Percentiles rank a stretch among this genome's conserved stretches.
These are phyloP conservation scores for Drosophila elegans DNA, from an alignment of 1,140 invertebrate species.

Conservation along the genomic window DNA sequence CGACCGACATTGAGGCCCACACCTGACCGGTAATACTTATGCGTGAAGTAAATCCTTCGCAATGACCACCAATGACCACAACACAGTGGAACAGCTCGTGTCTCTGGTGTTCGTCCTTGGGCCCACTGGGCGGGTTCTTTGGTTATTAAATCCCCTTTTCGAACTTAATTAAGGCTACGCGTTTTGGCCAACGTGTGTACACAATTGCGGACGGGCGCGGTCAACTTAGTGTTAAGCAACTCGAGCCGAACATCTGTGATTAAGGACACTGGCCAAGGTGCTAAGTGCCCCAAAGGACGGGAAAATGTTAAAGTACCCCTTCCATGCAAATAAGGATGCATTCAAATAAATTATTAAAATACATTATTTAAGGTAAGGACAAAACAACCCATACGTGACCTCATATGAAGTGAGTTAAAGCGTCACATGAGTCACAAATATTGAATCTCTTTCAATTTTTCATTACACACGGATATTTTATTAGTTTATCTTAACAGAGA, in stretches of 20 bases:
- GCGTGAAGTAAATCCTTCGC: conserved; percentile 54
- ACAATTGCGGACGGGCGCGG: conserved; percentile 34
- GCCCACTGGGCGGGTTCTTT: conserved; percentile 38
- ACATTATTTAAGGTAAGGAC: conserved; percentile 1
- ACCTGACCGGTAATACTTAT: conserved; percentile 36
- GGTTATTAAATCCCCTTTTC: conserved; percentile 73
- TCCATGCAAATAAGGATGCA: neutral
- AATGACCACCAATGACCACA: conserved; percentile 33
- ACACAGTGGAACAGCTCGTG: conserved; percentile 39
- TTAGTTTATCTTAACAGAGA: too few species aligned
- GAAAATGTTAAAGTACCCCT: conserved; percentile 1
- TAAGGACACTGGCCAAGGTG: conserved; percentile 30
- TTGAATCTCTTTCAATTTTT: too few species aligned
- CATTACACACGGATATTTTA: too few species aligned
- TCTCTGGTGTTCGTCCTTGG: conserved; percentile 58
- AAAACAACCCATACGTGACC: neutral
- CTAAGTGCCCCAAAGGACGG: neutral
- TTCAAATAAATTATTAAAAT: neutral
- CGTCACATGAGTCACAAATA: too few species aligned
- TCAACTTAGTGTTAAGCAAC: conserved; percentile 48
- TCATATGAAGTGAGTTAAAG: too few species aligned
- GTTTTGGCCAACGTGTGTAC: conserved; percentile 52
- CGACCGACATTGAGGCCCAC: conserved; percentile 55
- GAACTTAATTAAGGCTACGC: conserved; percentile 73
- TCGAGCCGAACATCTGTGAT: conserved; percentile 40